Conservation (phyloP, 2,113 vertebrate genomes). For the Synodontis membranacea region DNA sequence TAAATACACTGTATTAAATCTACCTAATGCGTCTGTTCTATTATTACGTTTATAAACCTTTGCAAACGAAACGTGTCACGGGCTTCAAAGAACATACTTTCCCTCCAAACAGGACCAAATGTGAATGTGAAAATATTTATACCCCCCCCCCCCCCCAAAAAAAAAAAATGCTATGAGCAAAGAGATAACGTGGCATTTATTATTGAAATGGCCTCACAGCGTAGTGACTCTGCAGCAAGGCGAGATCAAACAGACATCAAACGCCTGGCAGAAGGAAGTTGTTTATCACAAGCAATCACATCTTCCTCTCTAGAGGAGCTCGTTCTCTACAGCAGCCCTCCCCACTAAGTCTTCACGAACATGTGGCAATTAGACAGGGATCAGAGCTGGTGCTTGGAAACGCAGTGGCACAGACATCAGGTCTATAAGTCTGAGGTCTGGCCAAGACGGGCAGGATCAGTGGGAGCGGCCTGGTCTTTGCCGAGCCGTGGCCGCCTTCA, state of each 20-base stretch:
- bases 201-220: conserved; percentile 50
- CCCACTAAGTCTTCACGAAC: conserved; percentile 25
- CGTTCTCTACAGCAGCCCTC: conserved; percentile 16
- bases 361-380: conserved; percentile 42
- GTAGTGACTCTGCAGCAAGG: conserved; percentile 42
- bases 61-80: conserved; percentile 11
- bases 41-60: conserved; percentile 2
- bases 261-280: conserved; percentile 51
- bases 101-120: conserved; percentile 18
- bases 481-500: conserved; percentile 11
- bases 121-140: conserved; percentile 18
- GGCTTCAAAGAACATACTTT: conserved; percentile 16
- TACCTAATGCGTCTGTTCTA: neutral
- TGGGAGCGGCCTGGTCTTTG: conserved; percentile 6
- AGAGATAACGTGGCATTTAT: conserved; percentile 45
- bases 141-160: too few relatives aligned
- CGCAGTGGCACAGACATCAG: conserved; percentile 3
- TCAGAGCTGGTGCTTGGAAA: conserved; percentile 33
- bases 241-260: conserved; percentile 57
- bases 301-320: conserved; percentile 43
- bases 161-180: conserved; percentile 35
- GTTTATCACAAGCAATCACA: conserved; percentile 52
- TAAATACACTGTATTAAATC: conserved; percentile 16
- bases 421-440: neutral
- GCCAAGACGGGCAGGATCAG: neutral